Base-by-base conservation (phyloP, 2,113 vertebrate species). In the Chauna torquata region DNA sequence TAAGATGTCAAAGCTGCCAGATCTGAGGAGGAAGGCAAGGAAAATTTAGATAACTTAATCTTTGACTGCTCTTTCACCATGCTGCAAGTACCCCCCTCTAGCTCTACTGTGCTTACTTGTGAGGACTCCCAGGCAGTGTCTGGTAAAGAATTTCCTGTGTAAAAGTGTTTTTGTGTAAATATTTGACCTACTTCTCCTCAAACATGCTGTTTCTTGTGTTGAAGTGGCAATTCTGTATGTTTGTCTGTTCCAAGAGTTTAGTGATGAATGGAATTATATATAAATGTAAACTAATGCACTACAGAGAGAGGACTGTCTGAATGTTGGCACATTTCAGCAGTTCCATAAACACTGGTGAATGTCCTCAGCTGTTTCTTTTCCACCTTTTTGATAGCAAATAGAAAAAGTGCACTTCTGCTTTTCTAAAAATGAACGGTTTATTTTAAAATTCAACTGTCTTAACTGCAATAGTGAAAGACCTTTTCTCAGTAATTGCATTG, bases 181-280 rank as follows among this genome's bases (percentile, higher is more conserved):
- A 2, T 44, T 64, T 93, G 27, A 54, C 49, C 49, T 50, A 1
- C 3, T 82, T 80, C 12, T 86, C 15, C 24, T 49, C 70, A 50
- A 42, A 9, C 1, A 0, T 8, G 4, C 19, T 32, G 18, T 52
- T 66, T 57, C 16, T 36, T 40, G 9, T 3, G 2, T 4, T 40
- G 9, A 62, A 84, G n/a, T 34, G 7, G 27, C 36, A 9, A 30
- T 52, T 49, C 47, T 71, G 18, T 49, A 18, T 6, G 17, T 72
- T 90, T 70, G 13, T 4, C 2, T 70, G 25, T 86, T 58, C 20
- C 6, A 3, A 0, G 1, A 34, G 11, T 65, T 66, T 42, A 65
- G 17, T 76, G 6, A 22, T 8, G 16, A 9, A 9, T 66, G 20
- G 16, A 28, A 12, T 36, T 23, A 16, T 49, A 23, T 38, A 11